These are phyloP conservation scores for Drosophila prosaltans DNA, from an alignment of 1,140 invertebrate species.

Conservation along the genomic window DNA sequence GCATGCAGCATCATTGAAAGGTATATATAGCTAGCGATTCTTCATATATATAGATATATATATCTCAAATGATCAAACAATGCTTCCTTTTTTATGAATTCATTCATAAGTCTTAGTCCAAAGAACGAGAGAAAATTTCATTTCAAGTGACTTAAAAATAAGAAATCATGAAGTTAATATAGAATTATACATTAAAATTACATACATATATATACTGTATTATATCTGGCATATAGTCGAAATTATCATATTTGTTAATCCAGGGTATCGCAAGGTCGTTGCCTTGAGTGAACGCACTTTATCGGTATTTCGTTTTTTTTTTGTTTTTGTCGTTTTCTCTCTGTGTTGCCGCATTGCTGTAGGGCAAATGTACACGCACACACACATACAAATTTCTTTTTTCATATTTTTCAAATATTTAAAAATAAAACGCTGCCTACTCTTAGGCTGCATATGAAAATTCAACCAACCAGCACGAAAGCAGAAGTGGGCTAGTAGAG, in stretches of 20 bases:
- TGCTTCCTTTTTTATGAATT: no score
- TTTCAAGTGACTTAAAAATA: no score
- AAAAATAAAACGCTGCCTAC: conserved; percentile 40
- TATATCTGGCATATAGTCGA: no score
- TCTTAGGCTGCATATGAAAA: conserved; percentile 40
- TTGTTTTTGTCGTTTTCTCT: conserved; percentile 15
- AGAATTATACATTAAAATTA: no score
- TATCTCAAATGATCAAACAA: no score
- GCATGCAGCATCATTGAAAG: background rate
- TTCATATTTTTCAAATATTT: conserved; percentile 23
- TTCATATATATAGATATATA: no score
- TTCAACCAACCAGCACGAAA: conserved; percentile 9
- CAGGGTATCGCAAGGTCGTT: background rate
- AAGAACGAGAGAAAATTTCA: no score
- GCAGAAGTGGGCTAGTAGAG: background rate
- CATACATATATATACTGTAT: no score
- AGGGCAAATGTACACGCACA: conserved; percentile 41
- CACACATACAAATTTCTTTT: conserved; percentile 37
- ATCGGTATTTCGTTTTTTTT: background rate
- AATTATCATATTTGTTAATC: background rate
- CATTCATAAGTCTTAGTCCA: no score
- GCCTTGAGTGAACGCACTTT: background rate
- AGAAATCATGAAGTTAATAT: no score
- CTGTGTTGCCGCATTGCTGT: conserved; percentile 58
- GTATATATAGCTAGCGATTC: background rate